Evolutionary conservation across 2,888 invertebrate species (phyloP).

Genomic region (Acholoe squamosa): DNA sequence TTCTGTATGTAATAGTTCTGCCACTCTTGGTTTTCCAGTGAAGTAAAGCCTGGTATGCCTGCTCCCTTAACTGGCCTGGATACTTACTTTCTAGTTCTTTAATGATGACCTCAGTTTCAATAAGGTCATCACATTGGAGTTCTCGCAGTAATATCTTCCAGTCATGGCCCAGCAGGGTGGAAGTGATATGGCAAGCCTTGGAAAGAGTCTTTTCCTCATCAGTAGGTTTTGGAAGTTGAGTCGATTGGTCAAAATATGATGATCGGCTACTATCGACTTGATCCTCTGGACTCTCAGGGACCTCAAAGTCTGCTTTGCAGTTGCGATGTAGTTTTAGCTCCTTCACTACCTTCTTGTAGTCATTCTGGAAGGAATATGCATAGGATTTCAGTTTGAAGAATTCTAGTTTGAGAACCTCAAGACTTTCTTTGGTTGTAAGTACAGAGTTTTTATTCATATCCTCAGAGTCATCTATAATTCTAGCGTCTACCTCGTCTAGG

Average conservation of each 20-base stretch:
- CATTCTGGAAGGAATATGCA: slow-evolving; percentile 9
- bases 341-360: not conserved
- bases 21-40: slow-evolving; percentile 3
- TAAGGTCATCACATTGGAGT: not conserved
- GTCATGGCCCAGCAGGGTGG: slow-evolving; percentile 19
- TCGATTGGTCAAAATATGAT: not conserved
- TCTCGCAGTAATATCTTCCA: slow-evolving; percentile 31
- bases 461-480: no score
- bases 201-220: slow-evolving; percentile 1
- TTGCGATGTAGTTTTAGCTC: slow-evolving; percentile 26
- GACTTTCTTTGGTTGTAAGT: not conserved
- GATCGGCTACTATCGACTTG: not conserved
- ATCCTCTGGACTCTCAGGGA: not conserved
- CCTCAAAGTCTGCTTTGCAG: slow-evolving; percentile 7
- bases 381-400: slow-evolving; percentile 17
- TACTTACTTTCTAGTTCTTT: slow-evolving; percentile 30
- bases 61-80: slow-evolving; percentile 39
- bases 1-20: not conserved
- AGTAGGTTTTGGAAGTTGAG: not conserved
- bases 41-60: slow-evolving; percentile 39
- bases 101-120: slow-evolving; percentile 35
- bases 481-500: slow-evolving; percentile 19
- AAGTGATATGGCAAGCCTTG: not conserved
- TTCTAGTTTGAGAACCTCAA: not conserved
- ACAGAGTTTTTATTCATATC: not conserved